These are phyloP conservation scores for Spermophilus dauricus DNA, from an alignment of 2,113 vertebrate species.

Conservation along the genomic window DNA sequence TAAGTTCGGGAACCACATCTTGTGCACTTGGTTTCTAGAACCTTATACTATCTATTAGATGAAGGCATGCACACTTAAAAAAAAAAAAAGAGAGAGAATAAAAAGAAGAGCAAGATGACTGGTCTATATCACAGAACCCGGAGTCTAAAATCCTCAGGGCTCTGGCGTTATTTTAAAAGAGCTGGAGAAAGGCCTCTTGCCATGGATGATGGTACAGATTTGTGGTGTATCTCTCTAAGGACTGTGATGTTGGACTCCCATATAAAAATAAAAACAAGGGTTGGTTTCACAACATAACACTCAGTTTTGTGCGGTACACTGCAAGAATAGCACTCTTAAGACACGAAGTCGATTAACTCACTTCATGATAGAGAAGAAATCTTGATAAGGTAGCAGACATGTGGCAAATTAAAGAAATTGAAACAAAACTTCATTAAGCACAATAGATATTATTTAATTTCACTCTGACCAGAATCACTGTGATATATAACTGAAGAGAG, in stretches of 20 bases:
- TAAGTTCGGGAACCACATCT: neutral
- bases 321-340: neutral
- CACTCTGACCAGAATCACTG: neutral
- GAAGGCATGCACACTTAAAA: neutral
- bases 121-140: neutral
- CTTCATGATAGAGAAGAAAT: neutral
- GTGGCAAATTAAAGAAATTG: conserved; percentile 6
- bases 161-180: neutral
- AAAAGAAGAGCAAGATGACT: neutral
- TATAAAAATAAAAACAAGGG: neutral
- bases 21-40: neutral
- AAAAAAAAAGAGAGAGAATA: neutral
- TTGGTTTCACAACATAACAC: neutral
- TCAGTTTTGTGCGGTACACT: neutral
- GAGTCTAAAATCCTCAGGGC: neutral
- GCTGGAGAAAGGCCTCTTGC: neutral
- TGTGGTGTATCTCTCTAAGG: neutral
- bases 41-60: neutral
- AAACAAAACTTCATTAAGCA: conserved; percentile 24
- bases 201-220: neutral
- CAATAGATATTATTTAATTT: neutral
- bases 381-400: neutral
- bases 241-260: neutral
- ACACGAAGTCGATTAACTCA: neutral
- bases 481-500: neutral